phyloP scores from a whole-genome alignment of 2,113 vertebrate species.

The Phrynosoma blainvillii region DNA sequence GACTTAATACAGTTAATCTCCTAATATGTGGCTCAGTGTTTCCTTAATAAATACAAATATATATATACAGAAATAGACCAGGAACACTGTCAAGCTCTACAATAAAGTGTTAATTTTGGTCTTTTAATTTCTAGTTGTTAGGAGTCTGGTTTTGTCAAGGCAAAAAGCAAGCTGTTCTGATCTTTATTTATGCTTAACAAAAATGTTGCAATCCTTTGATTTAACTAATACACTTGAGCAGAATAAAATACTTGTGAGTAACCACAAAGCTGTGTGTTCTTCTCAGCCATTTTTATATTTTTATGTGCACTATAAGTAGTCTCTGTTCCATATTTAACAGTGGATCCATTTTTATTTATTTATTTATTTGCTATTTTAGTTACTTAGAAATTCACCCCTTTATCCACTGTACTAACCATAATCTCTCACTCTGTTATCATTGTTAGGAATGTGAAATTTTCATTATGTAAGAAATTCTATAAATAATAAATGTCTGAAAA shows the following conservation, averaged over 20 bases:
- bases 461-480: slow-evolving; percentile 10
- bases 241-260: slow-evolving; percentile 32
- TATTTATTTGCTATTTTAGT: background rate
- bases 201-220: slow-evolving; percentile 49
- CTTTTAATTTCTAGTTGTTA: slow-evolving; percentile 6
- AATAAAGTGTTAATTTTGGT: slow-evolving; percentile 22
- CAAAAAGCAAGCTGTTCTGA: slow-evolving; percentile 54
- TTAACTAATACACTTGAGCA: slow-evolving; percentile 27
- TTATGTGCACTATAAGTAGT: background rate
- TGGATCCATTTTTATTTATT: background rate
- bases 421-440: background rate
- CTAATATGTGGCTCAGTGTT: slow-evolving; percentile 20
- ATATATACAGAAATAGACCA: slow-evolving; percentile 28
- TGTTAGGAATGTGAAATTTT: slow-evolving; percentile 23
- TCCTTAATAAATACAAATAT: slow-evolving; percentile 24
- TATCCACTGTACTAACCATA: background rate
- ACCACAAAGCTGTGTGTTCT: background rate
- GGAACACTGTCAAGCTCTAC: slow-evolving; percentile 14
- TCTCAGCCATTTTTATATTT: background rate
- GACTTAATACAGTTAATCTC: slow-evolving; percentile 10
- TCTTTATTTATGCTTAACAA: slow-evolving; percentile 54
- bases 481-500: slow-evolving; percentile 15
- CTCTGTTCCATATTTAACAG: background rate
- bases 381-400: background rate
- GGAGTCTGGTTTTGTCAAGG: slow-evolving; percentile 55